Evolutionary conservation across 2,888 invertebrate genomes (phyloP).

Genomic region (Sesia apiformis): DNA sequence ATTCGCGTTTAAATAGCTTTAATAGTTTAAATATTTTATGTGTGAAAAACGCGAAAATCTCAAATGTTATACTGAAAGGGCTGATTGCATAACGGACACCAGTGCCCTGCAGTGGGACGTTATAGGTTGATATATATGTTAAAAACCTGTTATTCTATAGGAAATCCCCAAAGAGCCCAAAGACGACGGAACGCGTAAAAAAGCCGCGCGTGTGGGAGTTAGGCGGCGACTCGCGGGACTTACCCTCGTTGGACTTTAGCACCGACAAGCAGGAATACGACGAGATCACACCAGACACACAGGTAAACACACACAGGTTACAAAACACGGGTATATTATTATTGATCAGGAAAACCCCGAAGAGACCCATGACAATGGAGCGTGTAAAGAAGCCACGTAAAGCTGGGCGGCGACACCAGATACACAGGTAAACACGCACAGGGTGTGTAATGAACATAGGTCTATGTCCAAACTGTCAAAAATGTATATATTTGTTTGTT

Average conservation of each 20-base stretch:
- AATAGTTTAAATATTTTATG: too few species aligned
- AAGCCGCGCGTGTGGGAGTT: slow-evolving; percentile 93
- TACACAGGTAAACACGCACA: not conserved
- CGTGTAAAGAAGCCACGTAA: slow-evolving; percentile 89
- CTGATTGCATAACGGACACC: too few species aligned
- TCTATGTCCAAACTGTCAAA: too few species aligned
- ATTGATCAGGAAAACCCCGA: slow-evolving; percentile 48
- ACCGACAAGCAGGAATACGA: slow-evolving; percentile 81
- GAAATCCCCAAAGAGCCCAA: slow-evolving; percentile 67
- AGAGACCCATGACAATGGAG: slow-evolving; percentile 70
- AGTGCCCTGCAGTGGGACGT: too few species aligned
- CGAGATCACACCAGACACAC: slow-evolving; percentile 14
- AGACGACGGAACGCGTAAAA: slow-evolving; percentile 83
- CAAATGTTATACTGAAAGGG: too few species aligned
- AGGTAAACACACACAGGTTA: not conserved
- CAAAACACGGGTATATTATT: too few species aligned
- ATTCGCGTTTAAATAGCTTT: too few species aligned
- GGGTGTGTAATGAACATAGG: too few species aligned
- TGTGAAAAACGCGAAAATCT: too few species aligned
- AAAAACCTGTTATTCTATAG: not conserved
- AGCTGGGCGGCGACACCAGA: slow-evolving; percentile 34
- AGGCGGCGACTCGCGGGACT: slow-evolving; percentile 85
- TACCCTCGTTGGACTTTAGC: slow-evolving; percentile 86
- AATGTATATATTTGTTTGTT: too few species aligned
- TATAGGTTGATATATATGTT: too few species aligned